Evolutionary conservation across 2,888 invertebrate genomes (phyloP).

Genomic region (Eupithecia vulgata): DNA sequence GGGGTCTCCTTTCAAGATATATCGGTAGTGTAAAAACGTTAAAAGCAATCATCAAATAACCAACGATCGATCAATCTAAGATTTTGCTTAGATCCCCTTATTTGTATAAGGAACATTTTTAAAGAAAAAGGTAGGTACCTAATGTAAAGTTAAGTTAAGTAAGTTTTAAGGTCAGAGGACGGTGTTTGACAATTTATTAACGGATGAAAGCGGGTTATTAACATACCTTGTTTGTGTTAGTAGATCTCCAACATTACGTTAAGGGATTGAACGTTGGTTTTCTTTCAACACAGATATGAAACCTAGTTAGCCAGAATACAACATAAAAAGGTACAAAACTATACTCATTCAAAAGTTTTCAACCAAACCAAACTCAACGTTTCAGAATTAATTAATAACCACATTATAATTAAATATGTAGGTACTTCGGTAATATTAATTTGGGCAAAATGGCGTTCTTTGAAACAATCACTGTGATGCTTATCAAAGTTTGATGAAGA

Average conservation of each 20-base stretch:
- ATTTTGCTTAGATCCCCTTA: too few species aligned
- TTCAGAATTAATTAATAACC: not conserved
- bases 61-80: not conserved
- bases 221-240: too few species aligned
- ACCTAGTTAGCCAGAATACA: too few species aligned
- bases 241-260: too few species aligned
- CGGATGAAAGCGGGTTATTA: too few species aligned
- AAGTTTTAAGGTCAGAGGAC: too few species aligned
- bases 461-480: slow-evolving; percentile 8
- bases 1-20: slow-evolving; percentile 7
- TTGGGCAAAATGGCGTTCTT: slow-evolving; percentile 3
- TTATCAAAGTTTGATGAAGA: slow-evolving; percentile 11
- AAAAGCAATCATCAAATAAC: not conserved
- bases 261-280: too few species aligned
- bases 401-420: not conserved
- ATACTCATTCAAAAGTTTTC: not conserved
- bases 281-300: too few species aligned
- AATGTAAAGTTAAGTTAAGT: too few species aligned
- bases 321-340: not conserved
- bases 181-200: too few species aligned
- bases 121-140: too few species aligned
- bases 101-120: not conserved
- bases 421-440: not conserved
- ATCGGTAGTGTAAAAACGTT: not conserved
- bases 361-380: not conserved